Percentiles rank a stretch among this genome's conserved stretches.
phyloP scores from a whole-genome alignment of 2,113 vertebrate genomes.

The human region GRCh38 chr1:243723001-243723500 shows the following conservation, averaged over 20 bases:
- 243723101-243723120: conserved; percentile 26
- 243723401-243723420: neutral
- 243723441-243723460: neutral
- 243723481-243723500: neutral
- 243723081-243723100: neutral
- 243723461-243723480: neutral
- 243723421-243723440: neutral
- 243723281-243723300: conserved; percentile 74
- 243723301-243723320: neutral
- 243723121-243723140: conserved; percentile 11
- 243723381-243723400: neutral
- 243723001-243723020: neutral
- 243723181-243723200: conserved; percentile 75
- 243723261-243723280: conserved; percentile 72
- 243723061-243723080: conserved; percentile 37
- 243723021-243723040: conserved; percentile 17
- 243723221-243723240: conserved; percentile 77
- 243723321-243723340: neutral
- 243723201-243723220: conserved; percentile 75
- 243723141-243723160: conserved; percentile 61
- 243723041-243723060: neutral
- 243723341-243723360: conserved; percentile 9
- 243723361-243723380: neutral
- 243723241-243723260: conserved; percentile 63
- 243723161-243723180: conserved; percentile 59